Percentiles rank a stretch among this genome's conserved stretches.
Evolutionary conservation across 1,140 invertebrate genomes (phyloP).

Genomic region (Drosophila suzukii): DNA sequence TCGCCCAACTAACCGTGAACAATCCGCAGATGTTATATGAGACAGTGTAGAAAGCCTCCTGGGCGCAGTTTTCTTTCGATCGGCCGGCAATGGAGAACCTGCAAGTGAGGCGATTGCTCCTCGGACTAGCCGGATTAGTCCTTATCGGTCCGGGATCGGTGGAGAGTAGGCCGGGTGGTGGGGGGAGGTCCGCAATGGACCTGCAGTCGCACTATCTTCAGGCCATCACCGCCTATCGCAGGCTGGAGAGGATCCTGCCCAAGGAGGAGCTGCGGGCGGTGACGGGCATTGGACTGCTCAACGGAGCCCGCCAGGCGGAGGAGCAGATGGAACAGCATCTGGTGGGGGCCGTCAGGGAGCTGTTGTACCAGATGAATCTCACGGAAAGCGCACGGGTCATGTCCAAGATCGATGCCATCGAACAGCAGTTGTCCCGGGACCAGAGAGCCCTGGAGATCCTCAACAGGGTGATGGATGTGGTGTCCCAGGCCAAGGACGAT

Average conservation of each 20-base stretch:
- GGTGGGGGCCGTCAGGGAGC: constrained; percentile 52
- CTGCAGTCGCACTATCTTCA: constrained; percentile 66
- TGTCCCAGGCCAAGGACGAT: constrained; percentile 48
- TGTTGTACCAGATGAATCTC: constrained; percentile 40
- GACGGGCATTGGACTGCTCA: constrained; percentile 67
- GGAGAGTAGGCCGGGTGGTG: constrained; percentile 3
- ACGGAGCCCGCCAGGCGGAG: constrained; percentile 69
- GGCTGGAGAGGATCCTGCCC: constrained; percentile 59
- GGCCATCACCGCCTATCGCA: constrained; percentile 61
- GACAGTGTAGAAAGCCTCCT: constrained; percentile 18
- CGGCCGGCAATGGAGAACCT: constrained; percentile 22
- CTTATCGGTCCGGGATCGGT: background rate
- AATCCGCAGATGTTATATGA: constrained; percentile 45
- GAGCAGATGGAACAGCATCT: constrained; percentile 71
- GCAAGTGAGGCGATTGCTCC: constrained; percentile 15
- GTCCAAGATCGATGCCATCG: constrained; percentile 68
- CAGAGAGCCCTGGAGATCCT: constrained; percentile 67
- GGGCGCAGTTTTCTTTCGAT: constrained; percentile 45
- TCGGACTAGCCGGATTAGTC: constrained; percentile 6
- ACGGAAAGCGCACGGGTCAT: constrained; percentile 30
- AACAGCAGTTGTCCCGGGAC: constrained; percentile 67
- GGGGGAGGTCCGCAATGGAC: constrained; percentile 1
- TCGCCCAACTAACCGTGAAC: constrained; percentile 54
- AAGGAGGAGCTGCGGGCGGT: constrained; percentile 61
- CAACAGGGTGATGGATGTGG: constrained; percentile 64